These are phyloP conservation scores for Heliconius congener DNA, from an alignment of 1,140 invertebrate species.

Conservation along the genomic window DNA sequence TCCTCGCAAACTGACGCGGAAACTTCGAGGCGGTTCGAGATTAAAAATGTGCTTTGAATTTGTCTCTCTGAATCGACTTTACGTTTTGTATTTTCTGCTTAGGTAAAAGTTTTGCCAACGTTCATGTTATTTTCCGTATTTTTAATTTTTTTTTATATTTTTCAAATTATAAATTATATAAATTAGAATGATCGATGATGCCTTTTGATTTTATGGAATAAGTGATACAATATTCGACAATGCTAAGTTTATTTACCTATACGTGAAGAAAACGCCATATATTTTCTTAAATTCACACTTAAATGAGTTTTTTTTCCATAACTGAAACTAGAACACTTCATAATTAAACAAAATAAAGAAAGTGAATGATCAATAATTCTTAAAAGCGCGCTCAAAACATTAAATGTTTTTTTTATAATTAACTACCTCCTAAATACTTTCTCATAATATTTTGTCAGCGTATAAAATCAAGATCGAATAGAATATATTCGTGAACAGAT, in stretches of 20 bases:
- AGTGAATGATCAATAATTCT: not conserved
- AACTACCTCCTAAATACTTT: not conserved
- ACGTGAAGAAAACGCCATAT: too few relatives aligned
- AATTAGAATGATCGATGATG: too few relatives aligned
- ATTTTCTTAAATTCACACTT: too few relatives aligned
- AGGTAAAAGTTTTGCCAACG: not conserved
- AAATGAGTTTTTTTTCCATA: too few relatives aligned
- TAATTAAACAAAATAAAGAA: not conserved
- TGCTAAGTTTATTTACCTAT: too few relatives aligned
- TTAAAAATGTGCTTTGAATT: slow-evolving; percentile 23
- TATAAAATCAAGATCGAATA: not conserved
- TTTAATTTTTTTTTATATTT: not conserved
- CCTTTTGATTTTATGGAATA: too few relatives aligned
- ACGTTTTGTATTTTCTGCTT: not conserved
- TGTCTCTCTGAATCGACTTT: slow-evolving; percentile 17
- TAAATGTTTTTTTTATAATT: not conserved
- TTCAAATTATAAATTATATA: not conserved
- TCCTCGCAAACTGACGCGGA: slow-evolving; percentile 32
- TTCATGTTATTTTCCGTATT: not conserved
- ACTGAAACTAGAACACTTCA: too few relatives aligned
- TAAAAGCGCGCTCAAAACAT: too few relatives aligned
- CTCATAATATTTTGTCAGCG: not conserved
- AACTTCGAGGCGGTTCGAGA: slow-evolving; percentile 19
- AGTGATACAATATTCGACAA: too few relatives aligned
- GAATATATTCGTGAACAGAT: slow-evolving; percentile 16